These are phyloP conservation scores for Calosoma granatense DNA, from an alignment of 1,140 invertebrate species.

Conservation along the genomic window DNA sequence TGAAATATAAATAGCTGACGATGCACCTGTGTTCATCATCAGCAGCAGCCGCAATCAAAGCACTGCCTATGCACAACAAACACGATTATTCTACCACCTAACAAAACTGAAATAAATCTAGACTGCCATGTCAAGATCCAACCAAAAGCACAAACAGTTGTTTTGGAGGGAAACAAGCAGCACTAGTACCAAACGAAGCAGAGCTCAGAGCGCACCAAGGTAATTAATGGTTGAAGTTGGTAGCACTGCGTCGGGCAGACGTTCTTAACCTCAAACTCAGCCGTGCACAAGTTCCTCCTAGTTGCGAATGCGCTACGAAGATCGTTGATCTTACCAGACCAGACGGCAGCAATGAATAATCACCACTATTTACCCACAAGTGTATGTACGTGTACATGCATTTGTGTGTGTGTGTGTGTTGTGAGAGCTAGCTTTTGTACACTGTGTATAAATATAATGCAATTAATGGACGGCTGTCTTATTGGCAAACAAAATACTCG, in stretches of 20 bases:
- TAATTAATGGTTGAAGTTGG: not conserved
- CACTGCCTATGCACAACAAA: no score
- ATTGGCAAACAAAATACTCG: no score
- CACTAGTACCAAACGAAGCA: not conserved
- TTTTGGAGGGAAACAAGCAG: not conserved
- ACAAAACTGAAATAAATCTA: not conserved
- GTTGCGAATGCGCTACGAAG: not conserved
- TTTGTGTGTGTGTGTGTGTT: no score
- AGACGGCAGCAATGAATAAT: no score
- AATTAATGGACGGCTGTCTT: no score
- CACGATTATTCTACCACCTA: no score
- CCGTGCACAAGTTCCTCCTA: not conserved
- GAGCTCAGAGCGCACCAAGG: not conserved
- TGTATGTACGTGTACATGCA: no score
- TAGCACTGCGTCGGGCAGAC: not conserved
- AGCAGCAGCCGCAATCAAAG: no score
- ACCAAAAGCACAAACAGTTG: not conserved
- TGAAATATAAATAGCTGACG: not conserved
- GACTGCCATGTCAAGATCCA: not conserved
- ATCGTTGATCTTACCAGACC: no score
- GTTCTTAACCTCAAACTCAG: not conserved
- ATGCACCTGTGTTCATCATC: not conserved
- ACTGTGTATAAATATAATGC: no score
- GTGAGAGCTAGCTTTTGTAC: no score
- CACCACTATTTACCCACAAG: no score